A percentile compares a stretch with the other conserved stretches of the same genome.
Conservation (phyloP, 2,113 vertebrate genomes). For the Artemisiospiza belli region DNA sequence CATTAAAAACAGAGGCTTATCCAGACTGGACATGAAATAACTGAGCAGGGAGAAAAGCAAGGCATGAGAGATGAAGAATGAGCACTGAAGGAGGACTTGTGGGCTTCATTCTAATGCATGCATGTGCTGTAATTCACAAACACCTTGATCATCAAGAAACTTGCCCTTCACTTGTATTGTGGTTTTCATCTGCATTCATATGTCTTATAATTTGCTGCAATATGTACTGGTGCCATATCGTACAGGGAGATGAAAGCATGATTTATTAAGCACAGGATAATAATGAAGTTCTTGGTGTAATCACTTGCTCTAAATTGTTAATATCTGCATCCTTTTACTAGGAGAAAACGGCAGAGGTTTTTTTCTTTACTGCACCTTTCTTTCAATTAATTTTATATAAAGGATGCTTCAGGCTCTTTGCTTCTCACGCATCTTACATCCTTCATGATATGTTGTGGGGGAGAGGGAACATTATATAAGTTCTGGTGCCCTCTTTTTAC, state of each 20-base stretch:
- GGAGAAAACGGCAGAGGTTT: background rate
- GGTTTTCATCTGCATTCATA: background rate
- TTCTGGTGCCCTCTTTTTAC: background rate
- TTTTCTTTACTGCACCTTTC: background rate
- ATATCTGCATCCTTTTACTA: background rate
- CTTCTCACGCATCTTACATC: background rate
- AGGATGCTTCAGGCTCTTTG: background rate
- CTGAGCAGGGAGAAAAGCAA: background rate
- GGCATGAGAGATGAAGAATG: background rate
- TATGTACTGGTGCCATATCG: background rate
- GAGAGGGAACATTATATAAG: background rate
- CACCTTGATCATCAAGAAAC: background rate
- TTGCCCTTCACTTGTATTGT: background rate
- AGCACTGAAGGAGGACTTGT: background rate
- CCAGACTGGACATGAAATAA: background rate
- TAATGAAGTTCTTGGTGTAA: background rate
- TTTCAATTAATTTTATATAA: slow-evolving; percentile 7
- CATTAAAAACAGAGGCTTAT: background rate
- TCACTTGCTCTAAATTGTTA: background rate
- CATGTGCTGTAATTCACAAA: background rate
- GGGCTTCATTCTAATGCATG: background rate
- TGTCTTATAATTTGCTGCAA: background rate
- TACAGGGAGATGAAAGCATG: background rate
- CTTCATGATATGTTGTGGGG: background rate
- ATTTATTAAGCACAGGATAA: background rate